phyloP scores from a whole-genome alignment of 2,888 invertebrate species.

The Drosophila neotestacea region DNA sequence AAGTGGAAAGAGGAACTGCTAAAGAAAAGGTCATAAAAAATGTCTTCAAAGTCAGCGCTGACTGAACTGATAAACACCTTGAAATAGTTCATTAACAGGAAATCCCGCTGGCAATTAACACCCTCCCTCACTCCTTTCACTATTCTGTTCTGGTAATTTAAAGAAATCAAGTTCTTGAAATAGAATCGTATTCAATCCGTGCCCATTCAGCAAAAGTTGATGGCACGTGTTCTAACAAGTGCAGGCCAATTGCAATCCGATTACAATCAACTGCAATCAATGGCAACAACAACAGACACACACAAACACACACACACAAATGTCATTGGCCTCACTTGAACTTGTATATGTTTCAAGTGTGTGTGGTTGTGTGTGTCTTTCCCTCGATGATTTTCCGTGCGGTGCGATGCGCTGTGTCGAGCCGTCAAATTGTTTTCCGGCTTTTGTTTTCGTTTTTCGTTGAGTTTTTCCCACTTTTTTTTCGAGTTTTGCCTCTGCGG shows the following conservation, averaged over 20 bases:
- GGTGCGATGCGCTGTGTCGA: constrained; percentile 36
- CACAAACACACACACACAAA: constrained; percentile 43
- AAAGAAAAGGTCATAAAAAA: constrained; percentile 27
- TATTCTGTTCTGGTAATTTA: constrained; percentile 1
- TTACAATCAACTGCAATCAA: constrained; percentile 77
- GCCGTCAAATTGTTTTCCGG: constrained; percentile 80
- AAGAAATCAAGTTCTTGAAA: constrained; percentile 16
- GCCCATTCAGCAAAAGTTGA: constrained; percentile 28
- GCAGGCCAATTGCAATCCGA: constrained; percentile 78
- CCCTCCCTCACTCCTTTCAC: constrained; percentile 2
- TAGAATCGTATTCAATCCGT: constrained; percentile 3
- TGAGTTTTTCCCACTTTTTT: constrained; percentile 23
- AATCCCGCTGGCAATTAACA: constrained; percentile 62
- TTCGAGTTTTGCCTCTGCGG: constrained; percentile 52
- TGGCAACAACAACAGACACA: constrained; percentile 55
- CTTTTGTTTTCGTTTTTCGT: constrained; percentile 69
- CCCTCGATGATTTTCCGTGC: constrained; percentile 14
- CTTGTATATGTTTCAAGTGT: constrained; percentile 29
- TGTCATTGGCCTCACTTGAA: constrained; percentile 75
- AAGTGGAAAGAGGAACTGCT: neutral
- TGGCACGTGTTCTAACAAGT: constrained; percentile 57
- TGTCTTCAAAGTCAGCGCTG: constrained; percentile 34
- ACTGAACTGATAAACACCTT: constrained; percentile 53
- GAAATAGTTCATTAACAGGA: constrained; percentile 71
- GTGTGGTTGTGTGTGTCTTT: constrained; percentile 3